Evolutionary conservation across 2,888 invertebrate genomes (phyloP).

Genomic region (Diaphora mendica): DNA sequence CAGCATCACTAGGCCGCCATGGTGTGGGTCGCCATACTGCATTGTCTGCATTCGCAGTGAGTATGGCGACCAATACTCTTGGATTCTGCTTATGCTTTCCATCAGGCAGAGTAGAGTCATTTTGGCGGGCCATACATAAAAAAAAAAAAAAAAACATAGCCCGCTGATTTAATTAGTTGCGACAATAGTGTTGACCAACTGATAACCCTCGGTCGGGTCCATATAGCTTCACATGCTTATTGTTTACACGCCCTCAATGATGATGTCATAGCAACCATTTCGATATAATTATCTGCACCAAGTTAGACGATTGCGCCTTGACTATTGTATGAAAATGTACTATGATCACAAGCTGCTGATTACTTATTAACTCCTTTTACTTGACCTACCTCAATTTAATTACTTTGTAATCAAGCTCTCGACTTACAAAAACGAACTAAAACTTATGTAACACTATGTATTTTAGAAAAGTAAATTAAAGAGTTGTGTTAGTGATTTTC

Average conservation of each 20-base stretch:
- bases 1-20: too few species aligned
- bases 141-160: too few species aligned
- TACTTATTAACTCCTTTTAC: slow-evolving; percentile 5
- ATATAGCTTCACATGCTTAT: not conserved
- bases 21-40: too few species aligned
- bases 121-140: too few species aligned
- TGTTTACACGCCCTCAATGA: not conserved
- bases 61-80: too few species aligned
- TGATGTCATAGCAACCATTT: slow-evolving; percentile 5
- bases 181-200: not conserved
- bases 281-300: not conserved
- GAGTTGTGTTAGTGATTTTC: slow-evolving; percentile 15
- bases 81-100: too few species aligned
- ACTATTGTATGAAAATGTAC: not conserved
- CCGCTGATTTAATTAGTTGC: not conserved
- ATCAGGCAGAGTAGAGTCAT: too few species aligned
- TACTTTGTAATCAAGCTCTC: slow-evolving; percentile 4
- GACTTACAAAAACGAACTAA: not conserved
- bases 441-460: slow-evolving; percentile 5
- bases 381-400: slow-evolving; percentile 2
- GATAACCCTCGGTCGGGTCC: not conserved
- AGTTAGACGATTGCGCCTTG: not conserved
- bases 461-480: slow-evolving; percentile 49
- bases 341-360: not conserved
- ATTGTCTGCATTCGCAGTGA: too few species aligned